phyloP scores from a whole-genome alignment of 2,797 vertebrate species.

The Chloroceryle amazona region DNA sequence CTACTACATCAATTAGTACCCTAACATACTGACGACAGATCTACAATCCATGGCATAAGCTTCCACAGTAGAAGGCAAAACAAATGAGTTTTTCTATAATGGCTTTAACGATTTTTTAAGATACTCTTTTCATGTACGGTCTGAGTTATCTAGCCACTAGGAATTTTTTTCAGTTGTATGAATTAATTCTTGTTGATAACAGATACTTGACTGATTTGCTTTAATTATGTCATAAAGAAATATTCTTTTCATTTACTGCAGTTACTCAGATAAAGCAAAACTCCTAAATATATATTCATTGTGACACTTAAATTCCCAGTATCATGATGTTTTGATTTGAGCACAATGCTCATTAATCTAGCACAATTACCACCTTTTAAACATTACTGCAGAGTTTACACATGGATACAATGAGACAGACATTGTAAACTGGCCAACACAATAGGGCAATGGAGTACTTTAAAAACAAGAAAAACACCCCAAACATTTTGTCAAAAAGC shows the following conservation, averaged over 20 bases:
- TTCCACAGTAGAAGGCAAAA: not conserved
- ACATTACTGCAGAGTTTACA: not conserved
- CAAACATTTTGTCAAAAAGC: conserved; percentile 11
- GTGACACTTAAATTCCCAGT: not conserved
- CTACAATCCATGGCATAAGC: not conserved
- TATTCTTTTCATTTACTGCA: not conserved
- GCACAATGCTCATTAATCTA: not conserved
- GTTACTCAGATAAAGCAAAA: not conserved
- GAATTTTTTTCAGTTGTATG: conserved; percentile 9
- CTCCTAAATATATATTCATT: not conserved
- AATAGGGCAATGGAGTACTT: not conserved
- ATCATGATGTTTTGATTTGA: not conserved
- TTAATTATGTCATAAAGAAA: not conserved
- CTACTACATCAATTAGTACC: not conserved
- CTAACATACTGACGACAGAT: not conserved
- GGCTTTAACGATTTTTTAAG: not conserved
- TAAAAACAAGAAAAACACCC: not conserved
- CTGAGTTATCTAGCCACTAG: conserved; percentile 39
- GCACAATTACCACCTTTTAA: not conserved
- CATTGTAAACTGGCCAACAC: not conserved
- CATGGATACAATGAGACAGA: conserved; percentile 2
- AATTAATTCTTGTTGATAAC: conserved; percentile 36
- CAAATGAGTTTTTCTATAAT: not conserved
- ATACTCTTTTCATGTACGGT: not conserved
- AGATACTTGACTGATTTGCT: conserved; percentile 3